Percentiles rank a stretch among this genome's conserved stretches.
phyloP scores from a whole-genome alignment of 2,113 vertebrate genomes.

The Tragelaphus buxtoni region DNA sequence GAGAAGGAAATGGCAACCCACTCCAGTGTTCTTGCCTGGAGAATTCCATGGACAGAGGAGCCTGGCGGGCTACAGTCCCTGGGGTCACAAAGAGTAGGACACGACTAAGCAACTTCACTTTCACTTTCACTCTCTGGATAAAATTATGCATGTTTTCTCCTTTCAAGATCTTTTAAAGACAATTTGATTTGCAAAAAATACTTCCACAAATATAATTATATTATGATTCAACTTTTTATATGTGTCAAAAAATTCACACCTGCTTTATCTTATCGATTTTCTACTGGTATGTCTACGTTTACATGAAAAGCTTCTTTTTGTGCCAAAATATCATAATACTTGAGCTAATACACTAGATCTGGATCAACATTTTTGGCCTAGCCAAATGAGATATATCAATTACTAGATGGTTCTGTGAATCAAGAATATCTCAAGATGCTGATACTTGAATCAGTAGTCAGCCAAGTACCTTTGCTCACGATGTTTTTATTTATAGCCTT shows the following conservation, averaged over 20 bases:
- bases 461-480: neutral
- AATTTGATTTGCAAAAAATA: neutral
- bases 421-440: neutral
- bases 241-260: neutral
- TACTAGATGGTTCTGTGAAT: neutral
- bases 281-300: neutral
- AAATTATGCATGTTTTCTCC: neutral
- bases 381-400: constrained; percentile 18
- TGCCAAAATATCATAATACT: constrained; percentile 34
- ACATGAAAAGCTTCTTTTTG: neutral
- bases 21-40: neutral
- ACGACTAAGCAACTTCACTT: neutral
- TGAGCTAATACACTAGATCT: constrained; percentile 24
- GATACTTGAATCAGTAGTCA: constrained; percentile 26
- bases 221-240: neutral
- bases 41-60: neutral
- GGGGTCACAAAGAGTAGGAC: neutral
- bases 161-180: constrained; percentile 6
- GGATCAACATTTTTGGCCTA: constrained; percentile 38
- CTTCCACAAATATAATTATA: neutral
- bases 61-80: neutral
- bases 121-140: neutral
- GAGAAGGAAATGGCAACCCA: neutral
- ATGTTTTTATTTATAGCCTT: neutral
- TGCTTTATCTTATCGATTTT: neutral